Evolutionary conservation across 2,888 invertebrate genomes (phyloP), one percentile per base, ranked within the genome.

Genomic region (Erannis defoliaria): DNA sequence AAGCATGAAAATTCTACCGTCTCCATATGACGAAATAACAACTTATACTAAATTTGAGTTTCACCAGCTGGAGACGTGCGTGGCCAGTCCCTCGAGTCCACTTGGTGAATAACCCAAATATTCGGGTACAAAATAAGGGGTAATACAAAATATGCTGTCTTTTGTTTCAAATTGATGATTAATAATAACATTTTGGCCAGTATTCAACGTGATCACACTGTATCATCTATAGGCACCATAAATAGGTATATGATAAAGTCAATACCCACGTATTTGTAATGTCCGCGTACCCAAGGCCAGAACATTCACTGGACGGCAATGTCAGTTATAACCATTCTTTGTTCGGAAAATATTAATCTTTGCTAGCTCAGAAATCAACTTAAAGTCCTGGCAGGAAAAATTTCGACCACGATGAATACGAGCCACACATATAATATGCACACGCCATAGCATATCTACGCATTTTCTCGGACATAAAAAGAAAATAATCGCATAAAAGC

Each of bases 241-340:
- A 51, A 55, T 51, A 51, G 50, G 61, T 55, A 49, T 40, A 60
- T 26, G 43, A 46, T 33, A 51, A 33, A 45, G 61, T 46, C 50
- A 51, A 51, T 61, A 45, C 61, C 55, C 61, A 56, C 62, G 62
- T 54, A 46, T 21, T 38, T 49, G 31, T 54, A 55, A 69, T 71
- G 72, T 76, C 73, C 73, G 71, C 26, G 53, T 68, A 63, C 64
- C 67, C 72, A 76, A 75, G 66, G 64, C 62, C 55, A 23, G 65
- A 62, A 67, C 77, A 78, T 77, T 77, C 78, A 70, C 77, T 71
- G 49, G 38, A 37, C 63, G 12, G 40, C 45, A 62, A 57, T 66
- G 65, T 59, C 40, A 62, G 68, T 43, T 38, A 45, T 26, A 31
- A 31, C 26, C 21, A 55, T n/a, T 26, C 37, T 51, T 56, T 51